These are phyloP conservation scores for Euphysa ruthae DNA, from an alignment of 30 jellyfish, hydroid and myxozoan species.

Conservation along the genomic window DNA sequence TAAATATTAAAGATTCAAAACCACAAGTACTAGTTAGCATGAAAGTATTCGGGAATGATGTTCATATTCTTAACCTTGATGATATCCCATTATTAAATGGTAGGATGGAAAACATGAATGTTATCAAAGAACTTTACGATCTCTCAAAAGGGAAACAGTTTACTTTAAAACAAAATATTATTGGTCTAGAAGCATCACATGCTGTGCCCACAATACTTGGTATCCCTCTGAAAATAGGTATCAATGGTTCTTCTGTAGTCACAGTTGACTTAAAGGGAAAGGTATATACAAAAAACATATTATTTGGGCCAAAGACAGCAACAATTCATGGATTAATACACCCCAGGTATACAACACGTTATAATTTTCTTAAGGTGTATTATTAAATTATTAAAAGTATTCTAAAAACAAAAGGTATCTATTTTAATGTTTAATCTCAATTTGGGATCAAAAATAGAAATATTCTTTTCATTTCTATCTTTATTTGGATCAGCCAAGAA, in stretches of 20 bases:
- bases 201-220: slow-evolving; percentile 81
- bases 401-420: too few species aligned
- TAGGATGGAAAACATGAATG: slow-evolving; percentile 41
- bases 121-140: slow-evolving; percentile 48
- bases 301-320: slow-evolving; percentile 65
- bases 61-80: slow-evolving; percentile 47
- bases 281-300: slow-evolving; percentile 39
- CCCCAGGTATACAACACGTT: slow-evolving; percentile 75
- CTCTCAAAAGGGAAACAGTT: slow-evolving; percentile 60
- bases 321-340: slow-evolving; percentile 43
- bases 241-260: slow-evolving; percentile 78
- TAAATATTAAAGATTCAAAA: slow-evolving; percentile 57
- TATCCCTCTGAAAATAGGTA: slow-evolving; percentile 58
- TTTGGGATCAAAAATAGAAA: not conserved
- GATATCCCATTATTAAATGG: slow-evolving; percentile 76
- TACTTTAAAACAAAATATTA: slow-evolving; percentile 44
- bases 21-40: slow-evolving; percentile 57
- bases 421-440: too few species aligned
- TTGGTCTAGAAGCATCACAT: slow-evolving; percentile 61
- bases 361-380: too few species aligned
- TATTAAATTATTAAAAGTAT: too few species aligned
- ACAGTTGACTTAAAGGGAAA: slow-evolving; percentile 56
- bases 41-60: slow-evolving; percentile 71
- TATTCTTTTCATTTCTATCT: not conserved
- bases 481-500: too few species aligned